Evolutionary conservation across 2,113 vertebrate genomes (phyloP), one percentile per base, ranked within the genome.

Genomic region (Ophiodon elongatus): DNA sequence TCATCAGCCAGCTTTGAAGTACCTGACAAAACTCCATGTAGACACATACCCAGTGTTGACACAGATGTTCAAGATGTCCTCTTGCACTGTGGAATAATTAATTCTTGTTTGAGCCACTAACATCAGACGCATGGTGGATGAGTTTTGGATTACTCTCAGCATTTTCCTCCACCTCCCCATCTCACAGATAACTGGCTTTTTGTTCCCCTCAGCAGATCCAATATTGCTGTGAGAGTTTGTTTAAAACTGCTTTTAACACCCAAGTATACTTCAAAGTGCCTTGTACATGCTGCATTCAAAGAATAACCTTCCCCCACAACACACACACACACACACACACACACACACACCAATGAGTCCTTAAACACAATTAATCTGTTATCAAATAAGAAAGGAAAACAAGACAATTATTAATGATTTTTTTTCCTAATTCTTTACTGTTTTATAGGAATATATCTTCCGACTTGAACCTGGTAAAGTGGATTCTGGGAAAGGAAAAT

Each of bases 401-500:
- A 62, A 17, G 50, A 21, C 8, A 74, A n/a, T n/a, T n/a, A n/a
- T n/a, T 45, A 14, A 45, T 83, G 7, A 66, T 45, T 65, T 14
- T 65, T 79, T 73, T 71, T 70, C 10, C 37, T 60, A 25, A 27
- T 73, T 64, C 33, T 59, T 67, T 75, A 52, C 74, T 45, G 1
- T 93, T 37, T 92, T 37, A 60, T 82, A 99, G 98, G 98, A 99
- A 93, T 99, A 99, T 84, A 96, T 99, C 92, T 99, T 99, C 93
- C 97, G 97, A 81, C 94, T 99, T 95, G 98, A 99, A 90, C 97
- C 98, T 0, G 97, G 98, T 84, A 98, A 96, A 93, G 96, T 99
- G 86, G 98, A 99, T 95, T 99, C 98, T 9, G 98, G 98, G 87
- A 99, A 99, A 93, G 98, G 98, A 85, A 99, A 99, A 90, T 99